Evolutionary conservation across 2,113 vertebrate species (phyloP).

Genomic region (Nerophis lumbriciformis): DNA sequence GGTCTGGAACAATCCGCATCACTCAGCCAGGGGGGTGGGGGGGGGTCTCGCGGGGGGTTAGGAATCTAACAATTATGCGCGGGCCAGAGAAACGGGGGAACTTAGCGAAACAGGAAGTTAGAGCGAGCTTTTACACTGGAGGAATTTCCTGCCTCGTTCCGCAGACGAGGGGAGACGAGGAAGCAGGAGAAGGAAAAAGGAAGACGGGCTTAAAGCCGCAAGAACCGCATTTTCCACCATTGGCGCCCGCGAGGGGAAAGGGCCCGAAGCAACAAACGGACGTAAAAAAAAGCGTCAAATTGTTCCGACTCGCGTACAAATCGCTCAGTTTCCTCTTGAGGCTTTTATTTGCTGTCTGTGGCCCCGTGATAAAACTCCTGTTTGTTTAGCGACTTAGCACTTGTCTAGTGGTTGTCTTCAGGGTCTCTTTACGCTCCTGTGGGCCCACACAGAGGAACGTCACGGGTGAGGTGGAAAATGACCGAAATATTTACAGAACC

Average conservation of each 20-base stretch:
- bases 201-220: conserved; percentile 4
- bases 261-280: conserved; percentile 33
- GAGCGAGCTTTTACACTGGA: conserved; percentile 55
- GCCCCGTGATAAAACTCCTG: conserved; percentile 33
- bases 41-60: conserved; percentile 5
- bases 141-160: conserved; percentile 67
- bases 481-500: too few species aligned
- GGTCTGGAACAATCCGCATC: conserved; percentile 35
- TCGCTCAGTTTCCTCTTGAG: conserved; percentile 29
- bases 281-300: conserved; percentile 13
- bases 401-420: conserved; percentile 38
- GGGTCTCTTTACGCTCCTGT: conserved; percentile 7
- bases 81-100: conserved; percentile 17
- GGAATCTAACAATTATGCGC: not conserved
- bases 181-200: conserved; percentile 11
- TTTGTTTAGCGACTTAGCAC: conserved; percentile 56
- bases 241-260: conserved; percentile 1
- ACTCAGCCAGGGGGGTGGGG: conserved; percentile 31
- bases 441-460: conserved; percentile 25
- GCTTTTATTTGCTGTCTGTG: conserved; percentile 46
- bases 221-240: conserved; percentile 11
- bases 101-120: conserved; percentile 57
- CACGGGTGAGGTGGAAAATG: too few species aligned
- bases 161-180: conserved; percentile 15
- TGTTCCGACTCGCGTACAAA: conserved; percentile 25